Conservation (phyloP, 2,888 invertebrate genomes). For the Ophion ventricosus region DNA sequence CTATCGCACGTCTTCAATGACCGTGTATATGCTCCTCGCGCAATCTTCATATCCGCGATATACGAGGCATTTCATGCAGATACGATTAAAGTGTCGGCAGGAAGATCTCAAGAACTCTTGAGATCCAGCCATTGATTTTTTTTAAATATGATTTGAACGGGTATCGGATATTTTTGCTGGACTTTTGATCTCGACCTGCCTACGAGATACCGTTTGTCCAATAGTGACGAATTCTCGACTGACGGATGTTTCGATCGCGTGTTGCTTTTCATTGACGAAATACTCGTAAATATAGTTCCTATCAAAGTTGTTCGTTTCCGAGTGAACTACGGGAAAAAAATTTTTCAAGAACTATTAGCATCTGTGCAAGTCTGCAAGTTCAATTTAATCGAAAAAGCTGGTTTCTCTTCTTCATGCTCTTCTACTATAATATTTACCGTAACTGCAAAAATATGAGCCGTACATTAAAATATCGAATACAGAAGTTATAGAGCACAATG, state of each 20-base stretch:
- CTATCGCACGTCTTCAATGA: conserved; percentile 43
- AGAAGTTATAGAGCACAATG: neutral
- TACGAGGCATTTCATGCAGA: conserved; percentile 12
- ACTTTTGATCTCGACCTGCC: no score
- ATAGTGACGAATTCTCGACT: no score
- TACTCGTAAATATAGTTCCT: no score
- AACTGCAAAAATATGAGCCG: neutral
- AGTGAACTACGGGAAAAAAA: no score
- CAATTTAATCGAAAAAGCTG: neutral
- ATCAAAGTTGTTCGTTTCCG: no score
- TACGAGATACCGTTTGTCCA: no score
- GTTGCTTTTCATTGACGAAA: no score
- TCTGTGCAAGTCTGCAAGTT: neutral
- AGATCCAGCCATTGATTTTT: neutral
- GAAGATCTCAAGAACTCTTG: no score
- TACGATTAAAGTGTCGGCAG: no score
- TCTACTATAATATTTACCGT: neutral
- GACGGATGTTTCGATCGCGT: no score
- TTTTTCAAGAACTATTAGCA: neutral
- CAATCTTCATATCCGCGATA: conserved; percentile 21
- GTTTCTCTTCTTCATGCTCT: neutral
- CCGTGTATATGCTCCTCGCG: conserved; percentile 15
- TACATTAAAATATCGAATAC: neutral
- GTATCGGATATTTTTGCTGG: neutral
- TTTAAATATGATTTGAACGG: neutral